phyloP scores from a whole-genome alignment of 2,113 vertebrate genomes.

The Hypanus sabinus region DNA sequence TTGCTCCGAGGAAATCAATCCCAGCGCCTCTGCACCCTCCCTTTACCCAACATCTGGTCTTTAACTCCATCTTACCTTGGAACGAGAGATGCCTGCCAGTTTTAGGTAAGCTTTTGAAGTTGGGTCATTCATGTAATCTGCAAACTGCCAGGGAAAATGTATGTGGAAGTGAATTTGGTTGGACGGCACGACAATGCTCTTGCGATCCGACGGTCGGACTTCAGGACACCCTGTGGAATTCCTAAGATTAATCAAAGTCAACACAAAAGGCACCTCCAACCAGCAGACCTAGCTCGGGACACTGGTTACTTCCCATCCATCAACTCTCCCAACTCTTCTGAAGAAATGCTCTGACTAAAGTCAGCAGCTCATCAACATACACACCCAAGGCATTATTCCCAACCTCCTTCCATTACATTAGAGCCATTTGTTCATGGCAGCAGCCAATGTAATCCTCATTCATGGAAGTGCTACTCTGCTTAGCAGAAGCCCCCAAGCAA shows the following conservation, averaged over 20 bases:
- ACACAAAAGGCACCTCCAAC: neutral
- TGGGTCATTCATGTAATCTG: neutral
- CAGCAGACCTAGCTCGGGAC: neutral
- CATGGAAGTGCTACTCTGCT: neutral
- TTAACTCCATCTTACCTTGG: neutral
- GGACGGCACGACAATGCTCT: too few relatives aligned
- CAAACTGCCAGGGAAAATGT: slow-evolving; percentile 1
- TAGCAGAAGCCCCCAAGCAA: too few relatives aligned
- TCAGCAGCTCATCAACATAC: neutral
- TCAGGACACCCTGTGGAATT: neutral
- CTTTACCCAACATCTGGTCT: neutral
- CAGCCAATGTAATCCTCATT: neutral
- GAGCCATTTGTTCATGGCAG: neutral
- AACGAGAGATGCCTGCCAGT: neutral
- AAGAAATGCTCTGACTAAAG: too few relatives aligned
- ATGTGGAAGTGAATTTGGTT: neutral
- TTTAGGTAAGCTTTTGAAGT: neutral
- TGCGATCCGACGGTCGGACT: neutral
- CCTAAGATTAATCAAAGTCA: neutral
- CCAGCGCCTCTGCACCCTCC: neutral
- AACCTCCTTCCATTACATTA: neutral
- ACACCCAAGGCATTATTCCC: neutral
- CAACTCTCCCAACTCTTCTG: neutral
- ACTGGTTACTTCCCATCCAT: neutral
- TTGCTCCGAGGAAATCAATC: neutral